Conservation (phyloP, 2,888 invertebrate species). For the Bimastos eiseni region DNA sequence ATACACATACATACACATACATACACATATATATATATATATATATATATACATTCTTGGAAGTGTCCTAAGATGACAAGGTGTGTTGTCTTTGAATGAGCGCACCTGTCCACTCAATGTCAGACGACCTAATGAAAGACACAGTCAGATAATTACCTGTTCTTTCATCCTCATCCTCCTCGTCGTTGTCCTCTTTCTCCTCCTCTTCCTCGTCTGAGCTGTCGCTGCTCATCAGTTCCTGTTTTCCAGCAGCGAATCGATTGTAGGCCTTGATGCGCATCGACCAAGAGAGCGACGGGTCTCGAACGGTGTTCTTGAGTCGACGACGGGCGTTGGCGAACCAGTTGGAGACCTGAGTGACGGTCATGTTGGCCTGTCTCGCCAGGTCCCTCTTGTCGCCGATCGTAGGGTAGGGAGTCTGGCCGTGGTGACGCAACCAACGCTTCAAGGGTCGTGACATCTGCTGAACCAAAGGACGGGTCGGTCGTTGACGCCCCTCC, state of each 20-base stretch:
- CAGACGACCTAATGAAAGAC: neutral
- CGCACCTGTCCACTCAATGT: neutral
- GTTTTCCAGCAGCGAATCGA: constrained; percentile 56
- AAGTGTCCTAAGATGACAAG: neutral
- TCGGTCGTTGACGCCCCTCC: constrained; percentile 49
- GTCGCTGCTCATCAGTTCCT: constrained; percentile 57
- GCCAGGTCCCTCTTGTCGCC: constrained; percentile 54
- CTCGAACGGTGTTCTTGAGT: constrained; percentile 55
- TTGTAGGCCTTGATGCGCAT: constrained; percentile 57
- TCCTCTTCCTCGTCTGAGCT: constrained; percentile 48
- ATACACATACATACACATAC: neutral
- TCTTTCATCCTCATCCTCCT: neutral
- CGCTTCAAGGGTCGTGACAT: constrained; percentile 58
- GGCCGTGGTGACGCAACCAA: constrained; percentile 54
- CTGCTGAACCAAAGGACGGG: constrained; percentile 54
- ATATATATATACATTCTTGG: neutral
- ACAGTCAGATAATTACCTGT: neutral
- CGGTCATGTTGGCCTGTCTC: constrained; percentile 53
- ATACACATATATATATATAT: no score
- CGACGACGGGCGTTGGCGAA: constrained; percentile 58
- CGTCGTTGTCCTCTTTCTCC: constrained; percentile 32
- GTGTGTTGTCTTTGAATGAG: neutral
- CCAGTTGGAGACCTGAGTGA: constrained; percentile 58
- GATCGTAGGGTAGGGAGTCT: constrained; percentile 58
- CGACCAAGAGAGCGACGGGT: constrained; percentile 53